Evolutionary conservation across 2,888 invertebrate genomes (phyloP).

Genomic region (Sesia bembeciformis): DNA sequence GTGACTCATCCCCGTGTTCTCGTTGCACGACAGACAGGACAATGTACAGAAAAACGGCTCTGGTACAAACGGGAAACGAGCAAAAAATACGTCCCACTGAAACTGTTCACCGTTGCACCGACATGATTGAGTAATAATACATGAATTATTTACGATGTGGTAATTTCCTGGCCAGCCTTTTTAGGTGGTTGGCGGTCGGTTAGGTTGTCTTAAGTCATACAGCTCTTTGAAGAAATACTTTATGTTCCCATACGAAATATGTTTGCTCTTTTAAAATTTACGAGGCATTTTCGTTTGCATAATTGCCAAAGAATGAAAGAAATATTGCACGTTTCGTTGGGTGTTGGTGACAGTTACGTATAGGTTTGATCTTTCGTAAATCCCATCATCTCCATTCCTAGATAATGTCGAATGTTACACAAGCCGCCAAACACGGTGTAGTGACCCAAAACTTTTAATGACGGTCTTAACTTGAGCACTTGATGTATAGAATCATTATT

Average conservation of each 20-base stretch:
- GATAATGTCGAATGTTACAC: constrained; percentile 12
- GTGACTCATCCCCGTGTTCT: constrained; percentile 13
- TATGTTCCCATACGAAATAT: constrained; percentile 22
- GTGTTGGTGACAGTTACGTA: constrained; percentile 1
- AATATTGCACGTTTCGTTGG: background rate
- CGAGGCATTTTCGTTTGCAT: constrained; percentile 2
- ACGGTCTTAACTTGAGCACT: constrained; percentile 16
- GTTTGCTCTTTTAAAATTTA: constrained; percentile 24
- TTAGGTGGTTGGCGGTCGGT: constrained; percentile 36
- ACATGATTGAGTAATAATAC: constrained; percentile 66
- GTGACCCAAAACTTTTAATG: constrained; percentile 15
- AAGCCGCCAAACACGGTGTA: constrained; percentile 22
- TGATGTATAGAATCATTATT: constrained; percentile 12
- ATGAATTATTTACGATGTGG: constrained; percentile 71
- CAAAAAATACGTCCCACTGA: constrained; percentile 32
- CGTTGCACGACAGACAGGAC: constrained; percentile 38
- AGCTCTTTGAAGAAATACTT: constrained; percentile 26
- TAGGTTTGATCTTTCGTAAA: constrained; percentile 8
- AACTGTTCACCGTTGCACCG: constrained; percentile 47
- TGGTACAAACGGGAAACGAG: constrained; percentile 24
- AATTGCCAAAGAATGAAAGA: constrained; percentile 1
- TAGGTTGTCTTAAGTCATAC: constrained; percentile 19
- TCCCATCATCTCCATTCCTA: constrained; percentile 15
- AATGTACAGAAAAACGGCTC: constrained; percentile 41
- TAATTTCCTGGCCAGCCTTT: constrained; percentile 51